Base-by-base conservation (phyloP, 53 echinoderm and acorn worm species). In the Hippasteria phrygiana region DNA sequence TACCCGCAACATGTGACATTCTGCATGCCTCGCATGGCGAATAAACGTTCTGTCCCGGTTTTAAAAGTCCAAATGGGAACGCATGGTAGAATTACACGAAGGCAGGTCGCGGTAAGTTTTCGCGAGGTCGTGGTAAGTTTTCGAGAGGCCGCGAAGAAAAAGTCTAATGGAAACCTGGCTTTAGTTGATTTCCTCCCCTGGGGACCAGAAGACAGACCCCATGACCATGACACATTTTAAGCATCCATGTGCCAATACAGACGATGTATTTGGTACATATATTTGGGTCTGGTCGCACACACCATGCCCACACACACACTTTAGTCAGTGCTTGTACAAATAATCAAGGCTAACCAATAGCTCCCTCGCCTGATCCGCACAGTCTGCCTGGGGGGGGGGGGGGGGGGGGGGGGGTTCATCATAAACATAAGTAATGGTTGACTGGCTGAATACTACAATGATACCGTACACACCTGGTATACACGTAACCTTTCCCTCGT, bases 381-480 rank as follows among this genome's bases (percentile, higher is more conserved):
- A 37, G 55, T 35, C 20, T 5, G 78, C 47, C 82, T 33, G 46
- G 62, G 13, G 22, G n/a, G n/a, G n/a, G n/a, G n/a, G n/a, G n/a
- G n/a, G n/a, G n/a, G n/a, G n/a, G n/a, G n/a, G n/a, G n/a, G n/a
- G n/a, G n/a, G n/a, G n/a, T n/a, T n/a, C n/a, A n/a, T 72, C 73
- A 72, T 72, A 72, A 72, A 72, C 73, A 72, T 43, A 28, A 40
- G 18, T 72, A 43, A 72, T 43, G 73, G 42, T 43, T 43, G 73
- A 72, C 73, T 72, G 22, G n/a, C 36, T 34, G 67, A 59, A 14
- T 59, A 51, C 59, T 24, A 56, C 5, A 56, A 20, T 1, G 14
- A 24, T 18, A 67, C 78, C 40, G 27, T 39, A 43, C 80, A 62
- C 82, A 65, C 65, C 82, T 64, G 66, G 82, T 82, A 64, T n/a